phyloP scores from a whole-genome alignment of 2,888 invertebrate genomes.

The Plebejus melissa region DNA sequence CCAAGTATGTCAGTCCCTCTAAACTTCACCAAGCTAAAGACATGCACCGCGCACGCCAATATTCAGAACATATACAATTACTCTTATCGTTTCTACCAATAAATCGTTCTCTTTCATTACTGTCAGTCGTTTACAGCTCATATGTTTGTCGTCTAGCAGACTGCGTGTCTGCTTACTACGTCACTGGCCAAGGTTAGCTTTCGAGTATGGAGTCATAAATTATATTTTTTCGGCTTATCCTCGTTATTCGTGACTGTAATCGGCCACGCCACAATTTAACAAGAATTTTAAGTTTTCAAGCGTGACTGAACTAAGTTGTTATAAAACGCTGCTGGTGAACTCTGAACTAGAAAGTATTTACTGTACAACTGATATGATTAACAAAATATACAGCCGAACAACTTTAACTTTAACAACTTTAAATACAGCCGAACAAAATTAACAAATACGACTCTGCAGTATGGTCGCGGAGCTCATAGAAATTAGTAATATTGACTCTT shows the following conservation, averaged over 20 bases:
- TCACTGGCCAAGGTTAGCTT: not conserved
- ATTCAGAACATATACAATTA: too few relatives aligned
- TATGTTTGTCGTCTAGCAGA: not conserved
- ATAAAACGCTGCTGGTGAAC: not conserved
- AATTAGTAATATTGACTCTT: too few relatives aligned
- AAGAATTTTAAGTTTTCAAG: not conserved
- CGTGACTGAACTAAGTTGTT: not conserved
- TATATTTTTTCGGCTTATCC: not conserved
- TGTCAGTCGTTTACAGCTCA: not conserved
- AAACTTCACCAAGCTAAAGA: too few relatives aligned
- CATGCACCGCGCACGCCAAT: too few relatives aligned
- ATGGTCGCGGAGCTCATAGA: too few relatives aligned
- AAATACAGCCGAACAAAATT: too few relatives aligned
- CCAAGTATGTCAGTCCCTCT: too few relatives aligned
- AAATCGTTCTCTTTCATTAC: not conserved
- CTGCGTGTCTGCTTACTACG: conserved; percentile 7
- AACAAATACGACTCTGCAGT: too few relatives aligned
- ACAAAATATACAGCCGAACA: not conserved
- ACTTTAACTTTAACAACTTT: too few relatives aligned
- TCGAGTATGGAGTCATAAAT: conserved; percentile 1
- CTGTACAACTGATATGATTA: not conserved
- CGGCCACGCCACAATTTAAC: not conserved
- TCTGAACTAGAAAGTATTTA: not conserved
- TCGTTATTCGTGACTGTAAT: not conserved
- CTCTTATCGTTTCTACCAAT: too few relatives aligned